Conservation (phyloP, 2,113 vertebrate species). For the Chiloscyllium plagiosum region DNA sequence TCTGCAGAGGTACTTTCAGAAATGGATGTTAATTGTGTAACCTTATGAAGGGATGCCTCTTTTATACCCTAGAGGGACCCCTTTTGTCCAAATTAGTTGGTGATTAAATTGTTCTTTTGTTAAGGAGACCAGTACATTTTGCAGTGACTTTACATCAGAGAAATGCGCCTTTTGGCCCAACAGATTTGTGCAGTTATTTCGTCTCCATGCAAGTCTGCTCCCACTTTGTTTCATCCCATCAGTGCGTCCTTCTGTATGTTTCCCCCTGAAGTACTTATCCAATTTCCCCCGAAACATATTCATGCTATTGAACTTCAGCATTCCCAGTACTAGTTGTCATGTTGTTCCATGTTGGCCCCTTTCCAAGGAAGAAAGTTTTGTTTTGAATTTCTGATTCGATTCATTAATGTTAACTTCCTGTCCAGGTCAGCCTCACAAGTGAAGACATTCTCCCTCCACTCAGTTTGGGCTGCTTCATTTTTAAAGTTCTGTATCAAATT, state of each 20-base stretch:
- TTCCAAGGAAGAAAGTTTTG: neutral
- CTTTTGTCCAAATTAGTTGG: neutral
- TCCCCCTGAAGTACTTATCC: neutral
- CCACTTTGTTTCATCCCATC: neutral
- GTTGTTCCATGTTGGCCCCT: neutral
- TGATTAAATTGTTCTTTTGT: neutral
- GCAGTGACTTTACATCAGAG: neutral
- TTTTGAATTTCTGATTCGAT: neutral
- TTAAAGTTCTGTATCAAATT: neutral
- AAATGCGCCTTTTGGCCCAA: neutral
- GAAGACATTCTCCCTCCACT: neutral
- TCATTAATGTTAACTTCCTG: neutral
- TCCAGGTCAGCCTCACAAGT: neutral
- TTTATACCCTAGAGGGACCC: neutral
- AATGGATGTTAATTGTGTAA: neutral
- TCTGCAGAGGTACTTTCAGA: conserved; percentile 62
- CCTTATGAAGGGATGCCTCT: neutral
- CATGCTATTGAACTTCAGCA: neutral
- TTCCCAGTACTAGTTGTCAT: too few species aligned
- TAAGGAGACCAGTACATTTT: neutral
- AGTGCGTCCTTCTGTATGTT: neutral
- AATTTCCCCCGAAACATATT: neutral
- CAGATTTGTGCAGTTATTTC: neutral
- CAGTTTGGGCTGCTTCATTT: neutral
- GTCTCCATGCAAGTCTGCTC: neutral